A percentile compares a stretch with the other conserved stretches of the same genome.
phyloP scores from a whole-genome alignment of 2,888 invertebrate species.

The Trypoxylon attenuatum region DNA sequence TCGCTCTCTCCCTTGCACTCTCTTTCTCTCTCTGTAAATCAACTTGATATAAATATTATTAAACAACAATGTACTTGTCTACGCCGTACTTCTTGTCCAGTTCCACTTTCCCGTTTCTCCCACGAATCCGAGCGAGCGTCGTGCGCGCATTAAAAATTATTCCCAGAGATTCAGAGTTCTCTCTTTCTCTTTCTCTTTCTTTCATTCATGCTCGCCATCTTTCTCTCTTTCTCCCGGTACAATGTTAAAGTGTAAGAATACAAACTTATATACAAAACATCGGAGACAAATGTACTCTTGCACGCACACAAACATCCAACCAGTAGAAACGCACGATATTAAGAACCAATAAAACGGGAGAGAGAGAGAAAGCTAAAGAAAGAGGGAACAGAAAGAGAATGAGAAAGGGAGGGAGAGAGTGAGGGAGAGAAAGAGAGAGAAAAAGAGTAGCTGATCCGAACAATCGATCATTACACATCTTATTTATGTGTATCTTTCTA shows the following conservation, averaged over 20 bases:
- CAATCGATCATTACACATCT: conserved; percentile 26
- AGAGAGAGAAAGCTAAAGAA: too few species aligned
- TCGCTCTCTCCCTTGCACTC: too few species aligned
- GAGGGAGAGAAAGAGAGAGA: conserved; percentile 18
- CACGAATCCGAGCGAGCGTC: conserved; percentile 17
- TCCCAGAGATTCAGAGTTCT: conserved; percentile 13
- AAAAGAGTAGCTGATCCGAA: conserved; percentile 18
- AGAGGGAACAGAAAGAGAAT: too few species aligned
- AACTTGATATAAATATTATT: conserved; percentile 44
- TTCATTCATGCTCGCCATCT: conserved; percentile 5
- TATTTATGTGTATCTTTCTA: conserved; percentile 19
- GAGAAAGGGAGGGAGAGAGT: conserved; percentile 33
- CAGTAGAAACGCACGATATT: conserved; percentile 20
- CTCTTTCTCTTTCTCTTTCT: conserved; percentile 24
- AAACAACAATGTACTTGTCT: conserved; percentile 42
- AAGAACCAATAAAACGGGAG: too few species aligned
- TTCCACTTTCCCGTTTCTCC: conserved; percentile 1
- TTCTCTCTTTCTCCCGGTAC: conserved; percentile 21
- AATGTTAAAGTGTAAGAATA: conserved; percentile 40
- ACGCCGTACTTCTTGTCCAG: conserved; percentile 22
- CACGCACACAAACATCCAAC: conserved; percentile 38
- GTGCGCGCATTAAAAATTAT: conserved; percentile 35
- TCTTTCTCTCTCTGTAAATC: conserved; percentile 33
- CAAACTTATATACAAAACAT: conserved; percentile 52
- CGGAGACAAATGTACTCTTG: conserved; percentile 35